A percentile compares a stretch with the other conserved stretches of the same genome.
Conservation (phyloP, 2,888 invertebrate species). For the Emmelina monodactyla region DNA sequence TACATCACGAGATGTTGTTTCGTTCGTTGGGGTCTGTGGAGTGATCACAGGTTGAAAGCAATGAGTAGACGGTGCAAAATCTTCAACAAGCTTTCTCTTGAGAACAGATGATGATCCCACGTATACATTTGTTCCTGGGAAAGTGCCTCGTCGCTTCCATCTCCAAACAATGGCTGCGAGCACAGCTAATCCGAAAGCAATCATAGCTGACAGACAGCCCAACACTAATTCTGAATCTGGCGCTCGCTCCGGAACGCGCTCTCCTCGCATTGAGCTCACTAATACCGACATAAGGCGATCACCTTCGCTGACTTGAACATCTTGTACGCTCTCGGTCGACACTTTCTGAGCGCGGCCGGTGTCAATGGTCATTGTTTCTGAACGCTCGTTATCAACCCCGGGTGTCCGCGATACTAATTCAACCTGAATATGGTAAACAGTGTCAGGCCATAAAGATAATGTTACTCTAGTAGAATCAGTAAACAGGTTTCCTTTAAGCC, state of each 20-base stretch:
- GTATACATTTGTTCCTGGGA: conserved; percentile 67
- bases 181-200: conserved; percentile 55
- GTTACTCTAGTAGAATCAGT: conserved; percentile 83
- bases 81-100: conserved; percentile 69
- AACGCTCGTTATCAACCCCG: conserved; percentile 68
- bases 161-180: conserved; percentile 63
- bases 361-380: conserved; percentile 71
- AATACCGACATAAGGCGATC: conserved; percentile 69
- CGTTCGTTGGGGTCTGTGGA: conserved; percentile 51
- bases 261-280: conserved; percentile 70
- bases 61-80: conserved; percentile 58
- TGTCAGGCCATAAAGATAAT: conserved; percentile 81
- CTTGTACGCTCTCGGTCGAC: conserved; percentile 70
- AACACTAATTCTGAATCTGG: conserved; percentile 66
- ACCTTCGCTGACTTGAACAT: conserved; percentile 64
- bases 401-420: conserved; percentile 69
- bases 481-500: conserved; percentile 81
- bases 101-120: conserved; percentile 68
- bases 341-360: conserved; percentile 70
- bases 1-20: conserved; percentile 55
- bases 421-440: conserved; percentile 82
- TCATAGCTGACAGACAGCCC: conserved; percentile 67
- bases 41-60: conserved; percentile 68
- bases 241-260: conserved; percentile 57
- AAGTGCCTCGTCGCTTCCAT: conserved; percentile 61